Conservation (phyloP, 2,888 invertebrate species). For the Sphinx pinastri region DNA sequence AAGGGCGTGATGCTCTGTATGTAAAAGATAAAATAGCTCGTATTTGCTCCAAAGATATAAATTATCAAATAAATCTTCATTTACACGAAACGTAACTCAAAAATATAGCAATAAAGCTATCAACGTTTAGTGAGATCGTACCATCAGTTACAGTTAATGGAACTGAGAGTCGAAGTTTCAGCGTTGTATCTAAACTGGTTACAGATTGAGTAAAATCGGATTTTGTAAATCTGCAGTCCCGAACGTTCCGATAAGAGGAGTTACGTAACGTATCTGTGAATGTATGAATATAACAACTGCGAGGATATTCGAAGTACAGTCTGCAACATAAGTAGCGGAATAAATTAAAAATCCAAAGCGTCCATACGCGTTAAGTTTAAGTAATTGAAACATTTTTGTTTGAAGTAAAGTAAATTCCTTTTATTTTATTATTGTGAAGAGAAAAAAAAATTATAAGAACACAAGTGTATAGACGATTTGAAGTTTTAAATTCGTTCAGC, state of each 20-base stretch:
- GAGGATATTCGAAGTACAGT: too few species aligned
- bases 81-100: background rate
- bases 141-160: slow-evolving; percentile 3
- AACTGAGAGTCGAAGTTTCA: background rate
- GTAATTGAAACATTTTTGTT: too few species aligned
- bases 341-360: too few species aligned
- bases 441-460: too few species aligned
- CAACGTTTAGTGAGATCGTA: background rate
- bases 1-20: too few species aligned
- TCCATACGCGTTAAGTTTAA: too few species aligned
- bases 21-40: background rate
- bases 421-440: too few species aligned
- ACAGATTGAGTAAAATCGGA: slow-evolving; percentile 4
- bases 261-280: background rate
- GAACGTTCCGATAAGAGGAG: background rate
- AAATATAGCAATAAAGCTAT: slow-evolving; percentile 7
- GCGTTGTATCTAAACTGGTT: background rate
- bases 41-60: background rate
- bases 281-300: too few species aligned
- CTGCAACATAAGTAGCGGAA: too few species aligned
- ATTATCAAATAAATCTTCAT: background rate
- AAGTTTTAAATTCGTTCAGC: too few species aligned
- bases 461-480: too few species aligned
- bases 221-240: background rate
- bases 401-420: too few species aligned